phyloP scores from a whole-genome alignment of 1,140 invertebrate genomes.

The Drosophila cardini region DNA sequence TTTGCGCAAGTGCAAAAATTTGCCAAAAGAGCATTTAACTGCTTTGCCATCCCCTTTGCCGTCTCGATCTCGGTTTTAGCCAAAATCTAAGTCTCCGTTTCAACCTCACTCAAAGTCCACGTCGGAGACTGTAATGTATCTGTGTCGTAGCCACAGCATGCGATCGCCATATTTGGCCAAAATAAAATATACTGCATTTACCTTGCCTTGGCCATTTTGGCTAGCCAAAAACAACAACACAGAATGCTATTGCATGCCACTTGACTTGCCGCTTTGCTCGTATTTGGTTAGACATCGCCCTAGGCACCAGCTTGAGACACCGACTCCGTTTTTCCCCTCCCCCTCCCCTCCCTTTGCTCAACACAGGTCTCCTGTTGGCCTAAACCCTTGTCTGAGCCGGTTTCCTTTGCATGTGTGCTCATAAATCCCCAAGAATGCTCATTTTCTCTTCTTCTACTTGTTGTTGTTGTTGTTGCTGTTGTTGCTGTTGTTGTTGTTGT shows the following conservation, averaged over 20 bases:
- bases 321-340: neutral
- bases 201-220: constrained; percentile 59
- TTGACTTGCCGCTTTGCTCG: constrained; percentile 78
- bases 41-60: constrained; percentile 12
- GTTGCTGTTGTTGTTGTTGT: constrained; percentile 37
- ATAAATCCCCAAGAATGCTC: constrained; percentile 78
- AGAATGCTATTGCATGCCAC: constrained; percentile 72
- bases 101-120: constrained; percentile 39
- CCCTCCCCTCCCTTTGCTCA: constrained; percentile 2
- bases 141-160: constrained; percentile 74
- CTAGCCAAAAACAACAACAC: constrained; percentile 14
- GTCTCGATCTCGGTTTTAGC: constrained; percentile 2
- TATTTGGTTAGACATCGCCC: constrained; percentile 81
- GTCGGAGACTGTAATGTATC: constrained; percentile 50
- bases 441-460: constrained; percentile 57
- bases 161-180: constrained; percentile 80
- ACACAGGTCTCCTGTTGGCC: neutral
- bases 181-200: constrained; percentile 68
- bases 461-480: constrained; percentile 11
- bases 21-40: constrained; percentile 72
- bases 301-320: constrained; percentile 55
- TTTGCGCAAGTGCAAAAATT: constrained; percentile 83
- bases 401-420: constrained; percentile 72
- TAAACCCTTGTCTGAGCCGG: constrained; percentile 47
- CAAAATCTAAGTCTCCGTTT: constrained; percentile 24